Percentiles rank a stretch among this genome's conserved stretches.
phyloP scores from a whole-genome alignment of 2,888 invertebrate genomes.

The Cerastis rubricosa region DNA sequence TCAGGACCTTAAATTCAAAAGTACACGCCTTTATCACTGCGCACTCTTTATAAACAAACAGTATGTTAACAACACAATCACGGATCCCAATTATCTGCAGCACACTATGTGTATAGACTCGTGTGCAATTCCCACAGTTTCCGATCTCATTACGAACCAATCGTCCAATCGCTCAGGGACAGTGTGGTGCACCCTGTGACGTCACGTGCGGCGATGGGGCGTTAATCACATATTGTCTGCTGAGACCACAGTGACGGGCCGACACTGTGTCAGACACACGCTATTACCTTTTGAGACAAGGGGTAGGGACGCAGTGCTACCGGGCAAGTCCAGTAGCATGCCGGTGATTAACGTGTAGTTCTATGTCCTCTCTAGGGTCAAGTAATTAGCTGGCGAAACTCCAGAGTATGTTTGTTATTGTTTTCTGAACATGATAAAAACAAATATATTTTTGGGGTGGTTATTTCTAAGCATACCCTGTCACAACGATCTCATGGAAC shows the following conservation, averaged over 20 bases:
- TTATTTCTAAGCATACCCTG: background rate
- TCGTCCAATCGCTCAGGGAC: constrained; percentile 35
- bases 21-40: background rate
- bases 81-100: background rate
- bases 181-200: constrained; percentile 42
- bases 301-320: constrained; percentile 7
- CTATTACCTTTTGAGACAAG: constrained; percentile 26
- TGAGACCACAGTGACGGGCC: constrained; percentile 12
- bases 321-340: background rate
- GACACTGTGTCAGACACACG: constrained; percentile 39
- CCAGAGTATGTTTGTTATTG: background rate
- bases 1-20: background rate
- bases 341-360: background rate
- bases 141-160: constrained; percentile 26
- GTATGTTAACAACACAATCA: background rate
- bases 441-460: background rate
- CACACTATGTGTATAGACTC: background rate
- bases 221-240: constrained; percentile 53
- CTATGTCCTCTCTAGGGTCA: background rate
- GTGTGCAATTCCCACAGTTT: constrained; percentile 33
- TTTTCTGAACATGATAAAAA: background rate
- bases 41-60: background rate
- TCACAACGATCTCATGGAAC: background rate
- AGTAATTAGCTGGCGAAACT: background rate
- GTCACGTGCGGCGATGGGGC: constrained; percentile 40